Percentiles rank a stretch among this genome's conserved stretches.
Conservation (phyloP, 1,140 invertebrate species). For the Drosophila willistoni region DNA sequence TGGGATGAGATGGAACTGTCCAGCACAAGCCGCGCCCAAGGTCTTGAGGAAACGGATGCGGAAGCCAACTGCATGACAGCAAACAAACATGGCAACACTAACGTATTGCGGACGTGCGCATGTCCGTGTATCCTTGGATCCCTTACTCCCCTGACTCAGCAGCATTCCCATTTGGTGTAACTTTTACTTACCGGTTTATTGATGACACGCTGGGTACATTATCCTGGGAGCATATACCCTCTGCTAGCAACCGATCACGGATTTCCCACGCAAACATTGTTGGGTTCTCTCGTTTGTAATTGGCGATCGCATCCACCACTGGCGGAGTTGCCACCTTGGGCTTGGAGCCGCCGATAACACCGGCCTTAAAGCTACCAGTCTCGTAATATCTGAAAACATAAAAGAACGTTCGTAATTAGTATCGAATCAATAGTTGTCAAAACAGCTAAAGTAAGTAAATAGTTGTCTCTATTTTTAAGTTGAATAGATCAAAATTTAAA, state of each 20-base stretch:
- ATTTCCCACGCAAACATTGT: conserved; percentile 99
- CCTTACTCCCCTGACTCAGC: conserved; percentile 8
- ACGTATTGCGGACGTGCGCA: conserved; percentile 37
- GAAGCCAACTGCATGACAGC: conserved; percentile 66
- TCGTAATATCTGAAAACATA: conserved; percentile 94
- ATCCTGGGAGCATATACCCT: conserved; percentile 98
- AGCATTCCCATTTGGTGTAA: not conserved
- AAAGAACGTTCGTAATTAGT: not conserved
- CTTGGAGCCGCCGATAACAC: conserved; percentile 99
- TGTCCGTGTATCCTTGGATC: conserved; percentile 28
- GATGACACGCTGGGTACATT: conserved; percentile 99
- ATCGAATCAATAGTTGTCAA: too few species aligned
- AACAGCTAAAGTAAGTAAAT: too few species aligned
- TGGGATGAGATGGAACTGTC: conserved; percentile 5
- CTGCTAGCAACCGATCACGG: conserved; percentile 96
- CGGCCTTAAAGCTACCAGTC: conserved; percentile 99
- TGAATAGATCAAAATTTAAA: too few species aligned
- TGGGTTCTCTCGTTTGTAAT: conserved; percentile 99
- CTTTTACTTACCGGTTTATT: conserved; percentile 95
- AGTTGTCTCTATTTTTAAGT: too few species aligned
- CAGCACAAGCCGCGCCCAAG: conserved; percentile 17
- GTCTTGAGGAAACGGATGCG: conserved; percentile 50
- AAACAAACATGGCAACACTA: conserved; percentile 53
- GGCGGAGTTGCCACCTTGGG: conserved; percentile 99
- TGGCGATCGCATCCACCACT: conserved; percentile 98